Percentiles rank a stretch among this genome's conserved stretches.
These are phyloP conservation scores for Panopea generosa DNA, from an alignment of 2,888 invertebrate genomes.

Conservation along the genomic window DNA sequence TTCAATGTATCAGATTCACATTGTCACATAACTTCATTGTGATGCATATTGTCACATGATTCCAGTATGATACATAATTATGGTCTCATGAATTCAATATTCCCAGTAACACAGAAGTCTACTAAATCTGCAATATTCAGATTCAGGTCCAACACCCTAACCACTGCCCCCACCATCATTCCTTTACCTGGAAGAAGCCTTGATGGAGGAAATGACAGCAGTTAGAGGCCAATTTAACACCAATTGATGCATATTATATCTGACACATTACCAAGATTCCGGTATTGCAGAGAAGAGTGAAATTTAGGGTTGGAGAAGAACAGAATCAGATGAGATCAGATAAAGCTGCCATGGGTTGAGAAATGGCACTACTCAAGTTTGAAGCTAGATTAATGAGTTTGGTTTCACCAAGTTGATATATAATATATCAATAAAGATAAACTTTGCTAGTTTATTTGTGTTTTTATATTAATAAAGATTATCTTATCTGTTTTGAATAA, in stretches of 20 bases:
- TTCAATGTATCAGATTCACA: too few relatives aligned
- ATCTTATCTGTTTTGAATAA: constrained; percentile 39
- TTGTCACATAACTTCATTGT: too few relatives aligned
- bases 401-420: constrained; percentile 39
- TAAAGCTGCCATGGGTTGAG: constrained; percentile 40
- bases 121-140: too few relatives aligned
- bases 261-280: neutral
- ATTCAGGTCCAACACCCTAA: too few relatives aligned
- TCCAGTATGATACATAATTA: too few relatives aligned
- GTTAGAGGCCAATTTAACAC: constrained; percentile 25
- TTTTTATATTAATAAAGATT: constrained; percentile 29
- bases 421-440: constrained; percentile 56
- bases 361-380: constrained; percentile 34
- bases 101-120: too few relatives aligned
- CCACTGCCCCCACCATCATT: too few relatives aligned
- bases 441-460: constrained; percentile 26
- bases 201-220: too few relatives aligned
- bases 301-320: neutral
- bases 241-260: constrained; percentile 42
- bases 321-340: constrained; percentile 25
- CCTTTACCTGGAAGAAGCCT: too few relatives aligned
- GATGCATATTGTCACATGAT: too few relatives aligned
- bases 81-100: too few relatives aligned
- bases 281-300: too few relatives aligned
- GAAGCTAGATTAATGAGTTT: constrained; percentile 40